Evolutionary conservation across 2,888 invertebrate genomes (phyloP).

Genomic region (Coleophora deauratella): DNA sequence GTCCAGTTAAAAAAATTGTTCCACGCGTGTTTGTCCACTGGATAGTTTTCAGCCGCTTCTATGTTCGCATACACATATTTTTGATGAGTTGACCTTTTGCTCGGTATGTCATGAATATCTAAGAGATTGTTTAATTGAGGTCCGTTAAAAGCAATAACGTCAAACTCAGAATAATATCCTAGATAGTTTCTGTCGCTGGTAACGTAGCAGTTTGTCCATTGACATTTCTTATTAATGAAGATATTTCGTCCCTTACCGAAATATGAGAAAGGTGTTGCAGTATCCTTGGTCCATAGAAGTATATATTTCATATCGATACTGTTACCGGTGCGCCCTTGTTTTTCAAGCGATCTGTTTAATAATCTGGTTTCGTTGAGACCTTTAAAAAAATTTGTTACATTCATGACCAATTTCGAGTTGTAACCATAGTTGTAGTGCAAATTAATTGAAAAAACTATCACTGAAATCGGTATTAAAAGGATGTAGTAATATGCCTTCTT

Average conservation of each 20-base stretch:
- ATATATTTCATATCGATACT: slow-evolving; percentile 32
- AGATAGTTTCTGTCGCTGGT: slow-evolving; percentile 34
- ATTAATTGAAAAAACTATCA: not conserved
- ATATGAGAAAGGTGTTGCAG: slow-evolving; percentile 33
- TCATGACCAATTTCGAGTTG: not conserved
- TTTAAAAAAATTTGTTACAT: not conserved
- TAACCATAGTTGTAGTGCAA: not conserved
- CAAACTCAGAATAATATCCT: slow-evolving; percentile 34
- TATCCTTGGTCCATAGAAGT: slow-evolving; percentile 41
- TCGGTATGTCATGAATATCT: slow-evolving; percentile 26
- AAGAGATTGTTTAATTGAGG: slow-evolving; percentile 28
- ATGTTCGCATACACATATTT: slow-evolving; percentile 49
- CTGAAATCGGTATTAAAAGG: not conserved
- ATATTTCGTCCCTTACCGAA: slow-evolving; percentile 35
- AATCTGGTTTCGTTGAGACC: not conserved
- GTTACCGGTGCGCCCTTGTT: too few relatives aligned
- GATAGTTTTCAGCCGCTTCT: slow-evolving; percentile 42
- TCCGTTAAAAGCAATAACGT: slow-evolving; percentile 43
- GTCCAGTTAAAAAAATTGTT: slow-evolving; percentile 55
- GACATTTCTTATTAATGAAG: slow-evolving; percentile 38
- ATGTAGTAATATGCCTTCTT: not conserved
- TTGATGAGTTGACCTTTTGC: slow-evolving; percentile 27
- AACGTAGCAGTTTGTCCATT: slow-evolving; percentile 45
- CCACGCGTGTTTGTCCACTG: slow-evolving; percentile 31
- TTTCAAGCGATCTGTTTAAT: not conserved